Conservation (phyloP, 1,140 invertebrate species). For the Archivesica marissinica region DNA sequence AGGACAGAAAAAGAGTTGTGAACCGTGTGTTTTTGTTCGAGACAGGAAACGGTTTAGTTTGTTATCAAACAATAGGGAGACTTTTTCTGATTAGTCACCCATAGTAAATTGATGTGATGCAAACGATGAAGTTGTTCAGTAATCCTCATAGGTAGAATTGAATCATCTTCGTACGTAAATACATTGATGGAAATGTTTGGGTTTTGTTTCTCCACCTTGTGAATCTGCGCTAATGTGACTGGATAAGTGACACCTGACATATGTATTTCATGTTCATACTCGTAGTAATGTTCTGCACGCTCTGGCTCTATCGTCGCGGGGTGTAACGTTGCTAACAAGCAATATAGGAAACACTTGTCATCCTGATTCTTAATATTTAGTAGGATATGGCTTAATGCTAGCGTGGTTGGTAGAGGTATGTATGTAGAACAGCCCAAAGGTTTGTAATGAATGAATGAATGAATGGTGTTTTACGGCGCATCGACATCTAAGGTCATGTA, state of each 20-base stretch:
- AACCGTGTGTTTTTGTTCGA: neutral
- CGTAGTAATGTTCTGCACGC: neutral
- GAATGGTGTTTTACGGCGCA: too few relatives aligned
- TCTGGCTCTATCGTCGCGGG: neutral
- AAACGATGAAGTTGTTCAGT: neutral
- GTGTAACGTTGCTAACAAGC: neutral
- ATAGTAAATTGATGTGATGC: neutral
- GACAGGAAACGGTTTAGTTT: neutral
- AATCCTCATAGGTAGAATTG: neutral
- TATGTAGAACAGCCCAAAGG: slow-evolving; percentile 2
- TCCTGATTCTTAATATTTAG: neutral
- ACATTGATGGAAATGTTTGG: neutral
- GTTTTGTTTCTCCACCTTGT: slow-evolving; percentile 3
- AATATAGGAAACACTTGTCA: slow-evolving; percentile 5
- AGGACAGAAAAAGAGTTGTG: neutral
- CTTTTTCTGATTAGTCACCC: neutral
- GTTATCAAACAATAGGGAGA: slow-evolving; percentile 4
- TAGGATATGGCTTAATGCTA: neutral
- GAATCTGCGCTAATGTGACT: neutral
- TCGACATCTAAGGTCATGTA: too few relatives aligned
- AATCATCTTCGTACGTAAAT: neutral
- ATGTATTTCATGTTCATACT: slow-evolving; percentile 7
- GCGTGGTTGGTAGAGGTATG: slow-evolving; percentile 9
- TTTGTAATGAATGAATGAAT: too few relatives aligned
- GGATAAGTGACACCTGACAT: neutral